phyloP scores from a whole-genome alignment of 1,140 invertebrate genomes.

The Macrobrachium rosenbergii region DNA sequence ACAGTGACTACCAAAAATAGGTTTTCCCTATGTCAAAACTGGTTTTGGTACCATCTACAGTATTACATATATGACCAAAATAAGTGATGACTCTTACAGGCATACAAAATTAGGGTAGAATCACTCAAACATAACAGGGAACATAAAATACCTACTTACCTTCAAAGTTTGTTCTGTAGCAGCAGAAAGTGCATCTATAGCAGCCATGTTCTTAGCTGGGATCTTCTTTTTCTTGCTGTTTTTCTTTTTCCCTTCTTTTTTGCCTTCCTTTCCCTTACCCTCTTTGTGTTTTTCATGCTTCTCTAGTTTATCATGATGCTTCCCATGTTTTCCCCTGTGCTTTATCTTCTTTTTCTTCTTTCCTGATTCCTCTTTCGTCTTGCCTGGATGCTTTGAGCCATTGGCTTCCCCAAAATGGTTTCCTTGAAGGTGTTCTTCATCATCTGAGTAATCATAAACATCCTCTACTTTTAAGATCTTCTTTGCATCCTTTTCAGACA shows the following conservation, averaged over 20 bases:
- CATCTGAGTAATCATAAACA: slow-evolving; percentile 66
- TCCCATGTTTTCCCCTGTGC: slow-evolving; percentile 53
- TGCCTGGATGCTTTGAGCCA: background rate
- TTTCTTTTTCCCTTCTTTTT: slow-evolving; percentile 56
- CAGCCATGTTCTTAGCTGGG: slow-evolving; percentile 74
- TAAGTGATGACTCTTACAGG: too few species aligned
- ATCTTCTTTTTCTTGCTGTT: slow-evolving; percentile 54
- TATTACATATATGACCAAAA: too few species aligned
- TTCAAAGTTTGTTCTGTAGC: slow-evolving; percentile 87
- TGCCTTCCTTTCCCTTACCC: slow-evolving; percentile 43
- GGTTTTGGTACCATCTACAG: too few species aligned
- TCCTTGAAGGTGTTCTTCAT: slow-evolving; percentile 44
- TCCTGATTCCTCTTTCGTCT: slow-evolving; percentile 46
- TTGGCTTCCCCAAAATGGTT: background rate
- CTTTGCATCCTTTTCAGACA: slow-evolving; percentile 65
- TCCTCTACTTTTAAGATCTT: slow-evolving; percentile 65
- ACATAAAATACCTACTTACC: slow-evolving; percentile 69
- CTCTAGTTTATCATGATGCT: slow-evolving; percentile 53
- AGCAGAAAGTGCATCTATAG: slow-evolving; percentile 81
- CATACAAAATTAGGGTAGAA: too few species aligned
- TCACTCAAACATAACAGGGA: too few species aligned
- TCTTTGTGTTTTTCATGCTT: slow-evolving; percentile 58
- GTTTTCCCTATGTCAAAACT: too few species aligned
- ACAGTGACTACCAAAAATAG: too few species aligned
- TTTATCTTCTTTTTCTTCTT: slow-evolving; percentile 65